Conservation (phyloP, 2,113 vertebrate genomes). For the Seriola dumerili region DNA sequence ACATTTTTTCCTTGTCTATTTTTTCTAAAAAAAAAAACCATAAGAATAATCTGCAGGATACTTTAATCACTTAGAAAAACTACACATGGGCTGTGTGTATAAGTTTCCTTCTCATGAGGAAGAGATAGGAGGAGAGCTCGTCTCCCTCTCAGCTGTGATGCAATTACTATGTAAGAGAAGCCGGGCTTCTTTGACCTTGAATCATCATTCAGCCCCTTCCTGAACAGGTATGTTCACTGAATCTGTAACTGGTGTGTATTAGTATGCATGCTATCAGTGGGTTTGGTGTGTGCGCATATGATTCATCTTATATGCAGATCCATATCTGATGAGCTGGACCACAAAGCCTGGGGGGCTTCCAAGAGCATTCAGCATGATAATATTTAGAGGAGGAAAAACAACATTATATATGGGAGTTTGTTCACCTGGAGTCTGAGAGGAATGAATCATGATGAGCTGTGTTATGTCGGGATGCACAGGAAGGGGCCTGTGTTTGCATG, state of each 20-base stretch:
- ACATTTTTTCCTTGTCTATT: no score
- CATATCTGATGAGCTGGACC: conserved; percentile 53
- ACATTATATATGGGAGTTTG: conserved; percentile 25
- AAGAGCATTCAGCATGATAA: conserved; percentile 38
- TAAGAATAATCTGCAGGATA: no score
- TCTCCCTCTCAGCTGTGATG: conserved; percentile 13
- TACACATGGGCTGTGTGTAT: neutral
- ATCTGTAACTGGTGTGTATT: conserved; percentile 40
- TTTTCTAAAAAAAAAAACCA: no score
- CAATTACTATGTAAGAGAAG: neutral
- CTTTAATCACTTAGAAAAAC: no score
- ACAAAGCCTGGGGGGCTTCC: conserved; percentile 19
- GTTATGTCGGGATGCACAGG: neutral
- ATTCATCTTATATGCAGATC: conserved; percentile 59
- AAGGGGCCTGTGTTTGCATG: conserved; percentile 10
- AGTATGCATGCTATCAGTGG: conserved; percentile 35
- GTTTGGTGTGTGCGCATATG: conserved; percentile 31
- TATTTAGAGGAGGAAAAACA: conserved; percentile 41
- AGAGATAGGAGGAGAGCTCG: neutral
- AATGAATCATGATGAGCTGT: conserved; percentile 33
- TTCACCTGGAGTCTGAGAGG: conserved; percentile 33
- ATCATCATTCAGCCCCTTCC: conserved; percentile 28
- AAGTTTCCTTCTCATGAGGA: neutral
- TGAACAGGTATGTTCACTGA: conserved; percentile 19
- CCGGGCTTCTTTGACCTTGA: conserved; percentile 43